These are phyloP conservation scores for Plecturocebus donacophilus DNA, from an alignment of 2,113 vertebrate species.

Conservation along the genomic window DNA sequence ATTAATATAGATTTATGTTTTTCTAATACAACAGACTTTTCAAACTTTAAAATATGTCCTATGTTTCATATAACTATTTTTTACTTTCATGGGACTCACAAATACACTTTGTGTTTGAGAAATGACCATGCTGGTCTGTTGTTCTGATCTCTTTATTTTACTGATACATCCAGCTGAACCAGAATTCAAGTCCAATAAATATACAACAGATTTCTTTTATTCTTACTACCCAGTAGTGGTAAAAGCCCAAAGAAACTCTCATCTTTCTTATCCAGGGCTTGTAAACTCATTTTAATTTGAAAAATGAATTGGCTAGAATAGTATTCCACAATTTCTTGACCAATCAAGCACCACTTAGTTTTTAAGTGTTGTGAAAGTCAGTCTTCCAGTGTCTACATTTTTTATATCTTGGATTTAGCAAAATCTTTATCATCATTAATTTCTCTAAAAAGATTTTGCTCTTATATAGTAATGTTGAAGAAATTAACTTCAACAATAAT, in stretches of 20 bases:
- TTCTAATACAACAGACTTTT: constrained; percentile 34
- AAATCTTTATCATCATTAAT: background rate
- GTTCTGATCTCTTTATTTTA: constrained; percentile 72
- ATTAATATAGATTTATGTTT: background rate
- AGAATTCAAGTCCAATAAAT: constrained; percentile 75
- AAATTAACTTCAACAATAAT: background rate
- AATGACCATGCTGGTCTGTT: constrained; percentile 68
- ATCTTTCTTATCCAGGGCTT: background rate
- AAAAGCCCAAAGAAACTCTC: background rate
- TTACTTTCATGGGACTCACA: constrained; percentile 64
- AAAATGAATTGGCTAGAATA: background rate
- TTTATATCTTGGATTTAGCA: constrained; percentile 36
- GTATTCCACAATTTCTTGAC: background rate
- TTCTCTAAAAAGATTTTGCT: constrained; percentile 36
- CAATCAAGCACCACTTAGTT: background rate
- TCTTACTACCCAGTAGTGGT: background rate
- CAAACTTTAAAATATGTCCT: background rate
- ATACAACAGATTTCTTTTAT: constrained; percentile 36
- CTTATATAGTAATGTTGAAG: constrained; percentile 20
- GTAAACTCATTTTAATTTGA: constrained; percentile 32
- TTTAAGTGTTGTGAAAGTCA: constrained; percentile 1
- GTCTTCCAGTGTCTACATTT: constrained; percentile 17
- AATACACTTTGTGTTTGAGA: constrained; percentile 74
- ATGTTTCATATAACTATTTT: constrained; percentile 45
- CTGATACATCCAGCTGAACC: constrained; percentile 61